Base-by-base conservation (phyloP, 1,140 invertebrate genomes). In the Aphelinus atriplicis region DNA sequence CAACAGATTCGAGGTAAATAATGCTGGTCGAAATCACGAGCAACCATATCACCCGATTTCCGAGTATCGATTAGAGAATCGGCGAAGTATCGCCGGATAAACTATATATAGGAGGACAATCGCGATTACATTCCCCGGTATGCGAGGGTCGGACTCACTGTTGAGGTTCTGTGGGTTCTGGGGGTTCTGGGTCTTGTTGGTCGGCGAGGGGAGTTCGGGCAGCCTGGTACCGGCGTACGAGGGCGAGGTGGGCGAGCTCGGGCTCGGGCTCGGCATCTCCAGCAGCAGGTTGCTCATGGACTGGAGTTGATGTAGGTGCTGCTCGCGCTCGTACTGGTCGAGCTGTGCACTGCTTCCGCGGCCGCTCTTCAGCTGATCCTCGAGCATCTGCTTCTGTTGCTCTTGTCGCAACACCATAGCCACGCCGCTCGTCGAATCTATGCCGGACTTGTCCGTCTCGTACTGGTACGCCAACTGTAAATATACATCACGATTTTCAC, bases 231-330 rank as follows among this genome's bases (percentile, higher is more conserved):
- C 58, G 45, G n/a, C 10, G 57, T 56, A 71, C 1, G 69, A 71
- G 78, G 75, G 3, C 63, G 78, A 4, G 76, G 61, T 26, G 26
- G 26, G 26, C 26, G 26, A 26, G 26, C 26, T 26, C 26, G 78
- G 55, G 26, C 26, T 26, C 26, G 78, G 55, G 0, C 55, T 74
- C 43, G 82, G 80, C 7, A 85, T 50, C 51, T 86, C 83, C 7
- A 85, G 62, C 58, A 84, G 73, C 43, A 86, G 62, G 73, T 80
- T 85, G 71, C 79, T 81, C 47, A 84, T 81, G 26, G 83, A 81
- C 64, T 83, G 83, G 48, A 84, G 66, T 68, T 84, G 81, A 62
- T 83, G 80, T 50, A 83, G 61, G 47, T 83, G 78, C 46, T 80
- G 78, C 1, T 81, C 80, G n/a, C 78, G 69, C 47, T 81, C 79